phyloP scores from a whole-genome alignment of 2,888 invertebrate species.

The Amphipoea oculea region DNA sequence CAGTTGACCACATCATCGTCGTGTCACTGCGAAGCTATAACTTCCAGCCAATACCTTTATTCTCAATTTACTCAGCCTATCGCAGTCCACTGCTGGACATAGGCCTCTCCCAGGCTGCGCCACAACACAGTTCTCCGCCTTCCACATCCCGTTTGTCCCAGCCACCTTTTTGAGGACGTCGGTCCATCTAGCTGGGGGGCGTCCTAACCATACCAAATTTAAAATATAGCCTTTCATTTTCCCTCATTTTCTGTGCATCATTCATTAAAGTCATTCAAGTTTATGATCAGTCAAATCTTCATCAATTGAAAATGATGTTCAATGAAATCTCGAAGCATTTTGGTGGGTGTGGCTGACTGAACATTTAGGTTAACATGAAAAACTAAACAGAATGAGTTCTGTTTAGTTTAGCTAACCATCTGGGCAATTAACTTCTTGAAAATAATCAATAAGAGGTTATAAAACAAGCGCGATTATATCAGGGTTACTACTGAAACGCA shows the following conservation, averaged over 20 bases:
- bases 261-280: not conserved
- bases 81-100: too few relatives aligned
- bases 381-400: not conserved
- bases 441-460: conserved; percentile 17
- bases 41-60: too few relatives aligned
- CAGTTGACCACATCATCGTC: too few relatives aligned
- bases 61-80: too few relatives aligned
- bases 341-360: not conserved
- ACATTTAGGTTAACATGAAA: conserved; percentile 25
- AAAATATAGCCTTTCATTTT: too few relatives aligned
- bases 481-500: not conserved
- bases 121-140: too few relatives aligned
- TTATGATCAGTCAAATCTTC: not conserved
- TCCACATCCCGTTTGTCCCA: too few relatives aligned
- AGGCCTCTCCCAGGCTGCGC: too few relatives aligned
- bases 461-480: not conserved
- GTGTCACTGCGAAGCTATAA: too few relatives aligned
- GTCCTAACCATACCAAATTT: too few relatives aligned
- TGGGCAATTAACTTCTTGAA: conserved; percentile 11
- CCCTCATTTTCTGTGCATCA: not conserved
- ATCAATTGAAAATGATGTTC: conserved; percentile 22
- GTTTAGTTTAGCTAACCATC: conserved; percentile 32
- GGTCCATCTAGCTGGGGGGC: too few relatives aligned
- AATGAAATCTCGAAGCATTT: conserved; percentile 32
- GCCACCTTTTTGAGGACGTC: too few relatives aligned